Evolutionary conservation across 1,140 invertebrate genomes (phyloP).

Genomic region (Drosophila melanica): DNA sequence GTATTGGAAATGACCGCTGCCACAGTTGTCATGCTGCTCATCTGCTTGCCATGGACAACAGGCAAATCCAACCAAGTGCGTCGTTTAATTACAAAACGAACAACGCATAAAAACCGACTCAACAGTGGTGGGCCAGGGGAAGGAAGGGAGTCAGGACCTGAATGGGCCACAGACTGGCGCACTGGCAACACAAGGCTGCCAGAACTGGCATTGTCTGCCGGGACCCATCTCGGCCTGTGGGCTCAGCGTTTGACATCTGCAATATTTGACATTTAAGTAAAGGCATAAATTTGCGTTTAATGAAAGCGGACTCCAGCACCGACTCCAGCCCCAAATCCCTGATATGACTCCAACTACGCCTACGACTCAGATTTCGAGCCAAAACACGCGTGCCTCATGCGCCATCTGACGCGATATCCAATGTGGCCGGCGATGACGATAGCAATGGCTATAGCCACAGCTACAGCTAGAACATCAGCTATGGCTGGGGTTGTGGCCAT

Average conservation of each 20-base stretch:
- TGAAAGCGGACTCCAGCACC: slow-evolving; percentile 54
- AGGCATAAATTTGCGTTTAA: slow-evolving; percentile 82
- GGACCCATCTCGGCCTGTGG: slow-evolving; percentile 33
- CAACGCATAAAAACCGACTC: slow-evolving; percentile 77
- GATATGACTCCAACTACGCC: not conserved
- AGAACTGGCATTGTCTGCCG: slow-evolving; percentile 34
- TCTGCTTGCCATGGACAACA: slow-evolving; percentile 30
- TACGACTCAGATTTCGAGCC: slow-evolving; percentile 13
- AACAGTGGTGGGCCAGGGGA: slow-evolving; percentile 28
- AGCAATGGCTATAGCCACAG: slow-evolving; percentile 10
- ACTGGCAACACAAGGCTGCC: slow-evolving; percentile 11
- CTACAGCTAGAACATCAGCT: not conserved
- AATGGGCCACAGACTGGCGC: slow-evolving; percentile 18
- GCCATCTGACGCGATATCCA: slow-evolving; percentile 44
- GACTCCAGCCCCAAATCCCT: not conserved
- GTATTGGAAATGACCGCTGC: slow-evolving; percentile 26
- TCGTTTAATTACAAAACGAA: slow-evolving; percentile 83
- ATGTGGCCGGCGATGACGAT: not conserved
- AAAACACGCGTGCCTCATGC: slow-evolving; percentile 27
- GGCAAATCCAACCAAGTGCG: slow-evolving; percentile 72
- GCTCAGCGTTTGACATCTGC: slow-evolving; percentile 71
- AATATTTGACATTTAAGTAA: slow-evolving; percentile 82
- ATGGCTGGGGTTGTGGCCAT: slow-evolving; percentile 8
- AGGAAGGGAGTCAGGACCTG: slow-evolving; percentile 10
- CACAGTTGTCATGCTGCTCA: slow-evolving; percentile 17